Percentiles rank a stretch among this genome's conserved stretches.
These are phyloP conservation scores for Hyperoodon ampullatus DNA, from an alignment of 2,113 vertebrate species.

Conservation along the genomic window DNA sequence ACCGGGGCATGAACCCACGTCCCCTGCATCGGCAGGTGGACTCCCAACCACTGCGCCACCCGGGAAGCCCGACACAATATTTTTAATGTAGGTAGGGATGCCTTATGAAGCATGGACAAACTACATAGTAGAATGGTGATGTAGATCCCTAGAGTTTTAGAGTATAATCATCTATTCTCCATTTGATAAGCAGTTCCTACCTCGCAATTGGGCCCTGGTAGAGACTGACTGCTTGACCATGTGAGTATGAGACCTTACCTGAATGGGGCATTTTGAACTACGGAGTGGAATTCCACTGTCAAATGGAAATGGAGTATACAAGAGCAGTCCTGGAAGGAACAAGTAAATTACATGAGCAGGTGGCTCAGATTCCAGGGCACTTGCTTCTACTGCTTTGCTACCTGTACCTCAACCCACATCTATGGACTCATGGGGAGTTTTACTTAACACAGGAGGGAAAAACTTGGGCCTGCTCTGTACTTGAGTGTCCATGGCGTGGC, in stretches of 20 bases:
- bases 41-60: no score
- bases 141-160: background rate
- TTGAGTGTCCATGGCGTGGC: background rate
- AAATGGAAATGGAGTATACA: background rate
- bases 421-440: background rate
- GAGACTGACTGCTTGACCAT: background rate
- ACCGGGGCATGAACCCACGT: no score
- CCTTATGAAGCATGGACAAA: background rate
- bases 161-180: background rate
- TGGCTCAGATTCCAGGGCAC: background rate
- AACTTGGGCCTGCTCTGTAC: background rate
- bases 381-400: background rate
- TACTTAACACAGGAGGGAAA: background rate
- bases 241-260: background rate
- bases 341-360: background rate
- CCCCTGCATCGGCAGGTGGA: no score
- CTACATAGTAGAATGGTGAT: background rate
- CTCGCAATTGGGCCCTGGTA: background rate
- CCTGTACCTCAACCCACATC: background rate
- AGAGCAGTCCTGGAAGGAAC: background rate
- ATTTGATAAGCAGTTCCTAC: background rate
- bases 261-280: background rate
- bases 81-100: background rate
- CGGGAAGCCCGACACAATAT: no score
- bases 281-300: background rate